phyloP scores from a whole-genome alignment of 2,888 invertebrate genomes.

The Caenorhabditis wallacei region DNA sequence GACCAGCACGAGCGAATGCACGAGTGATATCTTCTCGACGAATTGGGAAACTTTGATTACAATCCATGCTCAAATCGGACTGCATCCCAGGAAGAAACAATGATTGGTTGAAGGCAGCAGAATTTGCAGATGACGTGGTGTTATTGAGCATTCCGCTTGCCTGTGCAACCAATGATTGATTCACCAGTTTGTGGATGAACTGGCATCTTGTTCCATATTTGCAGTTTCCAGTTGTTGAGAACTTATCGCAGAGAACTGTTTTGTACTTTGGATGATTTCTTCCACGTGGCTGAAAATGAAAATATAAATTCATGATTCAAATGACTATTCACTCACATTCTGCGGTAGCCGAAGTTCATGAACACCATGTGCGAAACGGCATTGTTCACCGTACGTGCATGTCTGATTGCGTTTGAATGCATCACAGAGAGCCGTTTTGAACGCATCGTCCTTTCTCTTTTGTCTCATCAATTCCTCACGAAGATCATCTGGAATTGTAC shows the following conservation, averaged over 20 bases:
- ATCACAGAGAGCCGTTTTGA: slow-evolving; percentile 76
- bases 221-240: slow-evolving; percentile 69
- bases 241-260: slow-evolving; percentile 76
- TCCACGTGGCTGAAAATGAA: slow-evolving; percentile 71
- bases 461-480: slow-evolving; percentile 66
- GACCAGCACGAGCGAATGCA: slow-evolving; percentile 50
- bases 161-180: slow-evolving; percentile 20
- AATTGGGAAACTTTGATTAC: slow-evolving; percentile 54
- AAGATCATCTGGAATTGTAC: slow-evolving; percentile 68
- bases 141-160: slow-evolving; percentile 38
- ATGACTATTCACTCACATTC: slow-evolving; percentile 50
- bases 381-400: slow-evolving; percentile 71
- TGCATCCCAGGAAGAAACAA: slow-evolving; percentile 35
- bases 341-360: slow-evolving; percentile 70
- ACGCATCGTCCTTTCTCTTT: slow-evolving; percentile 73
- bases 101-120: slow-evolving; percentile 34
- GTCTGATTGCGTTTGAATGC: slow-evolving; percentile 62
- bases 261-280: slow-evolving; percentile 77
- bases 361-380: slow-evolving; percentile 73
- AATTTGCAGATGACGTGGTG: neutral
- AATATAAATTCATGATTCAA: neutral
- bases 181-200: slow-evolving; percentile 70
- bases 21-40: slow-evolving; percentile 44
- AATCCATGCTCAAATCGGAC: slow-evolving; percentile 44
- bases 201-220: slow-evolving; percentile 70